phyloP scores from a whole-genome alignment of 92 coral and sea anemone species.

The Pocillopora grandis region DNA sequence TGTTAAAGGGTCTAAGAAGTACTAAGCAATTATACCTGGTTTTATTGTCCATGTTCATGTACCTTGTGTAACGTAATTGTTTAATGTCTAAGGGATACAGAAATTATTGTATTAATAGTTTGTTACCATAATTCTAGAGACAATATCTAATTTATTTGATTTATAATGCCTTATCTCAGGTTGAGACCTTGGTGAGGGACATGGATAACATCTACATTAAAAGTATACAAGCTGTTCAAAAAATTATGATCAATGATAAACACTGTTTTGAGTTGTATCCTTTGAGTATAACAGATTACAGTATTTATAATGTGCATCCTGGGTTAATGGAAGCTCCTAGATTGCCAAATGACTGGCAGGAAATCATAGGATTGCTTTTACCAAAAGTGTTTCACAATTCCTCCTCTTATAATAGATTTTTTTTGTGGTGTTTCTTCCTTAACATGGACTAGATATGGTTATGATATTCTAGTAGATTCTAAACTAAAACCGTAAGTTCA shows the following conservation, averaged over 20 bases:
- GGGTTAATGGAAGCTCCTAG: background rate
- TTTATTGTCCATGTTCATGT: no score
- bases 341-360: no score
- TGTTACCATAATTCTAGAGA: no score
- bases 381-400: no score
- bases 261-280: conserved; percentile 99
- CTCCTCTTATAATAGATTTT: no score
- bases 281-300: background rate
- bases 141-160: no score
- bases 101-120: no score
- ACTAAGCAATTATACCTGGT: no score
- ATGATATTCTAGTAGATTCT: conserved; percentile 84
- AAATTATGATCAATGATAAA: conserved; percentile 93
- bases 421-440: conserved; percentile 13
- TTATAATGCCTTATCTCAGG: conserved; percentile 34
- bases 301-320: background rate
- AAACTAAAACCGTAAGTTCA: conserved; percentile 90
- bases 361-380: no score
- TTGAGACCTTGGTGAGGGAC: conserved; percentile 74
- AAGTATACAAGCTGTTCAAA: conserved; percentile 98
- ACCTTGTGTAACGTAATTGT: no score
- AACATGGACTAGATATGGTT: conserved; percentile 79
- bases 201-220: conserved; percentile 90
- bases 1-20: no score
- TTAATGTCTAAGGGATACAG: no score